Base-by-base conservation (phyloP, 2,797 vertebrate genomes). In the Sebastes reedi region DNA sequence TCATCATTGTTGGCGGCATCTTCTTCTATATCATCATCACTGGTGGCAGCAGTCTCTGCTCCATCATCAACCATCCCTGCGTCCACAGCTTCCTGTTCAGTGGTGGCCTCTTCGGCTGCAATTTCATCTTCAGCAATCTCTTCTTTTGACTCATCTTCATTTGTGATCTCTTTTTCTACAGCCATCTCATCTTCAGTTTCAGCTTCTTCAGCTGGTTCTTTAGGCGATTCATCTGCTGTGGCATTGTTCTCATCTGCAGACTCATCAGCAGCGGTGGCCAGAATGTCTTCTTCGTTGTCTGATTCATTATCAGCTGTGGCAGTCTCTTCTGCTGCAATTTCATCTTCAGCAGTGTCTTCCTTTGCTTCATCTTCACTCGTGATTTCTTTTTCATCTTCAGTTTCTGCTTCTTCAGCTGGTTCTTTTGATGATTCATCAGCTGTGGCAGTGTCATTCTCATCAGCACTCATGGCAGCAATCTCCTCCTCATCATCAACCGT, bases 291-390 rank as follows among this genome's bases (percentile, higher is more conserved):
- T 0, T 81, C 81, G 24, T 54, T 30, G 3, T 77, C 83, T 8
- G 77, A 66, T 59, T 89, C 73, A 14, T 80, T 72, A 42, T 82
- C 78, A 77, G 56, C 73, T 20, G 27, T 67, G 7, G 61, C 64
- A 11, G 67, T 55, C 12, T 82, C 69, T 12, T 76, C 25, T 39
- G 11, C 64, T 65, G 20, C 22, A 67, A 11, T 32, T 50, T 82
- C 72, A 20, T 75, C 76, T 18, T 86, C 64, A 52, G 2, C 69
- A 66, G 7, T 18, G 4, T 78, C 64, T 20, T 61, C 29, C 5
- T 76, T 75, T 65, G 67, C 42, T 13, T 83, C 39, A 0, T 25
- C 42, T 9, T 66, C 39, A 52, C 30, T 29, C 1, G 52, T 12
- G 58, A 76, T 59, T 36, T 69, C 70, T 20, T 58, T 64, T 34